Conservation (phyloP, 1,140 invertebrate genomes). For the Eueides isabella region DNA sequence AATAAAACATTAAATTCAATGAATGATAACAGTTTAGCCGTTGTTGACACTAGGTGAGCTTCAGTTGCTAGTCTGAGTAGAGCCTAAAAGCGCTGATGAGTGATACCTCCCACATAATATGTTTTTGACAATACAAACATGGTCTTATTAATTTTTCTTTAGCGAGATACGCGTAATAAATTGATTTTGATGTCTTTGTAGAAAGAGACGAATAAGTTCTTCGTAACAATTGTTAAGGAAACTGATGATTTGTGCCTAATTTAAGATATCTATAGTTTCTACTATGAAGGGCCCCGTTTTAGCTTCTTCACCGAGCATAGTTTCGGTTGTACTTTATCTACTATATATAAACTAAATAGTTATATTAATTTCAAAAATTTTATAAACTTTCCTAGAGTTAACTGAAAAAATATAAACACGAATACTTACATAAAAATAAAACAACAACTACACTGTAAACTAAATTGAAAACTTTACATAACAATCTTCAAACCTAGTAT, state of each 20-base stretch:
- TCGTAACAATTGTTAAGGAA: background rate
- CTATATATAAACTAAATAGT: too few species aligned
- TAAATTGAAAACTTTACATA: background rate
- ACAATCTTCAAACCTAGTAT: background rate
- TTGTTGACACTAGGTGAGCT: background rate
- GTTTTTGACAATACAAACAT: conserved; percentile 28
- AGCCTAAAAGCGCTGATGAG: conserved; percentile 16
- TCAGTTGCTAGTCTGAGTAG: background rate
- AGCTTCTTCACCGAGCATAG: too few species aligned
- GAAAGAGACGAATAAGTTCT: background rate
- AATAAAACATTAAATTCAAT: background rate
- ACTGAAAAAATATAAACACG: background rate
- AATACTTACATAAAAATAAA: background rate
- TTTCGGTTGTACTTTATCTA: too few species aligned
- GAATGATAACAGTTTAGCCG: background rate
- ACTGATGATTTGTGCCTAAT: background rate
- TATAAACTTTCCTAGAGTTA: too few species aligned
- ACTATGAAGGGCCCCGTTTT: too few species aligned
- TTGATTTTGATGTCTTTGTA: background rate
- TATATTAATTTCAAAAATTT: too few species aligned
- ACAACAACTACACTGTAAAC: background rate
- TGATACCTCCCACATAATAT: conserved; percentile 25
- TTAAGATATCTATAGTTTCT: too few species aligned
- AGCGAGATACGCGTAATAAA: conserved; percentile 4
- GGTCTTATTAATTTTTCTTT: conserved; percentile 26